Evolutionary conservation across 2,888 invertebrate species (phyloP), one percentile per base, ranked within the genome.

Genomic region (Polydrusus tereticollis): DNA sequence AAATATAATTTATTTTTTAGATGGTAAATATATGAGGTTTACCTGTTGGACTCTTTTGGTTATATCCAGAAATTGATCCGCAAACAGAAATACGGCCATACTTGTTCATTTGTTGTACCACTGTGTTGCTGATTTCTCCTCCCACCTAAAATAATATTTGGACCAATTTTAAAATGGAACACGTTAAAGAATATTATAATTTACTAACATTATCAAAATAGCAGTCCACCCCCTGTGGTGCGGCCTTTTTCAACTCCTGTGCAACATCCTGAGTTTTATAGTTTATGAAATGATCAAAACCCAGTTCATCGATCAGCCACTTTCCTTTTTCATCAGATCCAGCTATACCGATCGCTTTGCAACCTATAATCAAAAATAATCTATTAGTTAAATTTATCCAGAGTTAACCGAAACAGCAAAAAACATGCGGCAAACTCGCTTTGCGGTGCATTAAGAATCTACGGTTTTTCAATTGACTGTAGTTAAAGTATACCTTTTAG

Each of bases 121-220:
- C 89, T 10, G 84, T 87, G 14, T 88, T 87, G 70, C 91, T 90
- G 68, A 92, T 89, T 81, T 90, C 90, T 45, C 93, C 93, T 18
- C 93, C 93, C 52, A 93, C 92, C 92, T 77, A 70, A 57, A 69
- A 72, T 26, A 38, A 52, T 12, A 36, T 36, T 36, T 10, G 12
- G 12, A 10, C 2, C 5, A 6, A 2, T 12, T 36, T 36, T 36
- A 10, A 7, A 4, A 10, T 36, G 7, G 5, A 12, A 2, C 36
- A 36, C 12, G 2, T 36, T 10, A 10, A 36, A 36, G 93, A 80
- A 93, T 93, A 81, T 93, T 93, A 80, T 91, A 93, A 79, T 92
- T 91, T 50, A 83, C 88, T 82, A 85, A 93, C 93, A 83, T 93
- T 93, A 81, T 94, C 94, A 81, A 93, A 93, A 80, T 91, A 93